phyloP scores from a whole-genome alignment of 2,113 vertebrate species.

The Stigmatopora nigra region DNA sequence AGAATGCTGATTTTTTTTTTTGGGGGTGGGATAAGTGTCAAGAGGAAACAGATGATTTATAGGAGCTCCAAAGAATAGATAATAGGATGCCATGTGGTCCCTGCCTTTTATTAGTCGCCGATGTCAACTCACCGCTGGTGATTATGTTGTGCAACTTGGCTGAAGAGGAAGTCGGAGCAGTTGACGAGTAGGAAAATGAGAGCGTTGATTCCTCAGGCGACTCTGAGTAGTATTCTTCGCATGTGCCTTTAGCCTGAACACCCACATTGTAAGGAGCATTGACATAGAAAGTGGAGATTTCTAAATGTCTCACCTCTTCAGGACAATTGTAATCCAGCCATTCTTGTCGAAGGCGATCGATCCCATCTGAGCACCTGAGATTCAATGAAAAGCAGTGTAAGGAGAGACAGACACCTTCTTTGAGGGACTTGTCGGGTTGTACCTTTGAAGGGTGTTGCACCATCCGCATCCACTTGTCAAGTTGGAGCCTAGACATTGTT shows the following conservation, averaged over 20 bases:
- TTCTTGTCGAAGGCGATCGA: slow-evolving; percentile 86
- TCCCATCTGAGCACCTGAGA: slow-evolving; percentile 88
- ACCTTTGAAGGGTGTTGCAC: slow-evolving; percentile 94
- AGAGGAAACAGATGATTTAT: no score
- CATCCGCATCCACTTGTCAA: slow-evolving; percentile 83
- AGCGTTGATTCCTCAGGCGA: slow-evolving; percentile 52
- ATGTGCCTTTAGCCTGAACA: slow-evolving; percentile 70
- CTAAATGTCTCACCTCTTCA: slow-evolving; percentile 73
- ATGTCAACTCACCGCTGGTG: slow-evolving; percentile 72
- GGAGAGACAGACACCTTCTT: no score
- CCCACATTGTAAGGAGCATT: no score
- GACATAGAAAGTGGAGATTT: background rate
- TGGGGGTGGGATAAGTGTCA: no score
- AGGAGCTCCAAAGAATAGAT: no score
- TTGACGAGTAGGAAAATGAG: slow-evolving; percentile 45
- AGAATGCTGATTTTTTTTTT: no score
- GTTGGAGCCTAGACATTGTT: slow-evolving; percentile 75
- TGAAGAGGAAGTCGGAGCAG: slow-evolving; percentile 60
- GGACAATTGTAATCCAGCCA: slow-evolving; percentile 85
- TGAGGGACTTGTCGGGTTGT: background rate
- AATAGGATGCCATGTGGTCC: no score
- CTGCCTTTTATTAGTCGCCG: no score
- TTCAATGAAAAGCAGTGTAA: background rate
- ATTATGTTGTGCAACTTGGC: slow-evolving; percentile 61
- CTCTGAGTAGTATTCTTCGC: slow-evolving; percentile 74